phyloP scores from a whole-genome alignment of 1,140 invertebrate species.

The Acromyrmex heyeri region DNA sequence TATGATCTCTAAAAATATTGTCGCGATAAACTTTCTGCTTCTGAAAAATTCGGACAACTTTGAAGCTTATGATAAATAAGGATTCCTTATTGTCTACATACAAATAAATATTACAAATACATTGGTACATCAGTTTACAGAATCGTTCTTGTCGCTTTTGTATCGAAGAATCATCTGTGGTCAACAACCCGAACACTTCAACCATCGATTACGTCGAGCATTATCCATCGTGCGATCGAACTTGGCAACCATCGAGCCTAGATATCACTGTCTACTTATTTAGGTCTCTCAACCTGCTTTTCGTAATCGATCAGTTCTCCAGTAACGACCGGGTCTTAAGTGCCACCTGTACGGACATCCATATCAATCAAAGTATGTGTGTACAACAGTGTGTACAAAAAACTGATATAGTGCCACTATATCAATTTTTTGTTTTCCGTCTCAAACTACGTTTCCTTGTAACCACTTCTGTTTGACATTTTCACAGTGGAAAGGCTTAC shows the following conservation, averaged over 20 bases:
- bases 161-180: slow-evolving; percentile 1
- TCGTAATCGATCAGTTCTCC: slow-evolving; percentile 7
- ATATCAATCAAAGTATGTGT: slow-evolving; percentile 58
- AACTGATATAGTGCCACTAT: background rate
- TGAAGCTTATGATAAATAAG: slow-evolving; percentile 20
- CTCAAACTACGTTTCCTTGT: background rate
- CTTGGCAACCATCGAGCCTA: slow-evolving; percentile 28
- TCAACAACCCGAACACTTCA: slow-evolving; percentile 41
- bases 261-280: slow-evolving; percentile 53
- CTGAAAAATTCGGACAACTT: slow-evolving; percentile 16
- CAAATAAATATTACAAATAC: no score
- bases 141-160: slow-evolving; percentile 28
- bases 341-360: slow-evolving; percentile 57
- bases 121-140: background rate
- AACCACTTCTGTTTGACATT: background rate
- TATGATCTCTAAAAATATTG: slow-evolving; percentile 26
- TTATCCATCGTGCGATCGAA: slow-evolving; percentile 36
- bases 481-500: background rate
- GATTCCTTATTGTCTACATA: background rate
- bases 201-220: slow-evolving; percentile 26
- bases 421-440: background rate
- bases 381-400: background rate
- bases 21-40: slow-evolving; percentile 46
- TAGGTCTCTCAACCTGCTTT: slow-evolving; percentile 56
- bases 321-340: slow-evolving; percentile 23